Percentiles rank a stretch among this genome's conserved stretches.
Conservation (phyloP, 1,140 invertebrate species). For the Chironomus striatipennis region DNA sequence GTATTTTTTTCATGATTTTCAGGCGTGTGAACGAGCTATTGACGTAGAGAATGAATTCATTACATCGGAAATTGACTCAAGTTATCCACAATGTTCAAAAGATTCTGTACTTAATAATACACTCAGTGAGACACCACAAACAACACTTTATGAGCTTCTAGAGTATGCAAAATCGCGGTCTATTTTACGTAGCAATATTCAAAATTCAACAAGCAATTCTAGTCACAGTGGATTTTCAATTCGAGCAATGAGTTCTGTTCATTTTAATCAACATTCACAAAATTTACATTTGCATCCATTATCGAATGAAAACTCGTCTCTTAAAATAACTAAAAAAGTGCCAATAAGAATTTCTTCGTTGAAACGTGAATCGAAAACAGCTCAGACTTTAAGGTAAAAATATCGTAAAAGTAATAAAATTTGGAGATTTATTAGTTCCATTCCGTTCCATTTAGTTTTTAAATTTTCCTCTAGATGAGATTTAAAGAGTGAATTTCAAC, state of each 20-base stretch:
- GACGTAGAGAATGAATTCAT: conserved; percentile 32
- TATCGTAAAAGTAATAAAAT: too few species aligned
- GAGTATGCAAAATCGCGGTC: not conserved
- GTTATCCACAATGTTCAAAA: conserved; percentile 18
- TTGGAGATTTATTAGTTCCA: too few species aligned
- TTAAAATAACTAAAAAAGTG: conserved; percentile 26
- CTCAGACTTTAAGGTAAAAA: conserved; percentile 62
- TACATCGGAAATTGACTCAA: conserved; percentile 30
- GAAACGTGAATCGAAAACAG: conserved; percentile 72
- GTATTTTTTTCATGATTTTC: not conserved
- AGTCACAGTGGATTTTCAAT: not conserved
- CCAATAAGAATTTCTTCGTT: conserved; percentile 52
- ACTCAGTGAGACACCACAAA: not conserved
- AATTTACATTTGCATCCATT: not conserved
- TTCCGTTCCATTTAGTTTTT: too few species aligned
- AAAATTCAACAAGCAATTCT: not conserved
- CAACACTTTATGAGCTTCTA: conserved; percentile 5
- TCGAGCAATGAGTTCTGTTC: not conserved
- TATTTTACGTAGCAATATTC: not conserved
- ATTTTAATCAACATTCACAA: not conserved
- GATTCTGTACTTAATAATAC: not conserved
- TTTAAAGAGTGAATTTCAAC: too few species aligned
- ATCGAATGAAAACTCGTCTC: not conserved
- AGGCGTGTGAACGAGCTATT: not conserved
- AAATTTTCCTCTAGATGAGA: too few species aligned